phyloP scores from a whole-genome alignment of 2,888 invertebrate species.

The Ischnura elegans region DNA sequence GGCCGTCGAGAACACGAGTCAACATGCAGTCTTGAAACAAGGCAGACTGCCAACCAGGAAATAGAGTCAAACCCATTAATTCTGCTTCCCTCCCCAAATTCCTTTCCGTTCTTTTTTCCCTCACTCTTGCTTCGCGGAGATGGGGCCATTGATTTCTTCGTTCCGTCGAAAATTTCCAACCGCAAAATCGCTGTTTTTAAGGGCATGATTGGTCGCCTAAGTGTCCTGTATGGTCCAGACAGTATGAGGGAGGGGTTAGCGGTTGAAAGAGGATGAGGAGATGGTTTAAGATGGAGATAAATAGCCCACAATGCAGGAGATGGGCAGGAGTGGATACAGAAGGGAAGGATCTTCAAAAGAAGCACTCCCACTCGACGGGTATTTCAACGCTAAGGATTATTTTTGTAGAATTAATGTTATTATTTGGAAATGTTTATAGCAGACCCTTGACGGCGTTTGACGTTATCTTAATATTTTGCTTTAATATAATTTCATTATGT shows the following conservation, averaged over 20 bases:
- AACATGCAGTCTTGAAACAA: not conserved
- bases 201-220: slow-evolving; percentile 24
- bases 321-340: too few species aligned
- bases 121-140: not conserved
- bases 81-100: not conserved
- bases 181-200: slow-evolving; percentile 9
- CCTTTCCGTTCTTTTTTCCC: too few species aligned
- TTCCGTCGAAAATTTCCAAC: not conserved
- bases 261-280: not conserved
- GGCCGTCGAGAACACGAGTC: not conserved
- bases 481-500: too few species aligned
- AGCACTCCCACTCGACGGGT: too few species aligned
- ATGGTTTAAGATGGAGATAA: not conserved
- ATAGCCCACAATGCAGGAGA: not conserved
- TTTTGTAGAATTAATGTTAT: too few species aligned
- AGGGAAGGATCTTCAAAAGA: not conserved
- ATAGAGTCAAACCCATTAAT: not conserved
- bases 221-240: not conserved
- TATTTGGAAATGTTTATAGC: too few species aligned
- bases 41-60: not conserved
- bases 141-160: not conserved
- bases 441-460: too few species aligned
- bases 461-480: too few species aligned
- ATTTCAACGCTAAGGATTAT: too few species aligned
- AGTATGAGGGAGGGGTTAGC: not conserved